Evolutionary conservation across 2,797 vertebrate species (phyloP), one percentile per base, ranked within the genome.

Genomic region (Myiotriccus ornatus): DNA sequence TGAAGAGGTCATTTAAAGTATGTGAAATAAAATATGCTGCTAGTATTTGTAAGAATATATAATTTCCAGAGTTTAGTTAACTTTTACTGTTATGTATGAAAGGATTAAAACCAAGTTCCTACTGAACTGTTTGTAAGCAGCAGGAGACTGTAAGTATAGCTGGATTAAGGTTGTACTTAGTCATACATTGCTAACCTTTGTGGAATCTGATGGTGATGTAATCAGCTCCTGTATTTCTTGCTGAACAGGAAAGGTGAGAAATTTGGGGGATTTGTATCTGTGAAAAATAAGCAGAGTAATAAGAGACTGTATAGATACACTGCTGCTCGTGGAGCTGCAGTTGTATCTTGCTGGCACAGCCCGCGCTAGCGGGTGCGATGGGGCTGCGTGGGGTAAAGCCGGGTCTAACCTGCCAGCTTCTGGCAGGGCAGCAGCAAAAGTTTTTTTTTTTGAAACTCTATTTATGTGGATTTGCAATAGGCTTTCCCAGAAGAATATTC

Each of bases 201-300:
- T 96, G 94, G 93, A 94, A 92, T 97, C 94, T 65, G 76, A 44
- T 74, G 52, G 77, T 96, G 73, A 84, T 90, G 92, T 81, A 92
- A 96, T 75, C 95, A 71, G 22, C 80, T 93, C 97, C 86, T 89
- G 97, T 95, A 78, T 93, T 96, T 96, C 97, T 97, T 92, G 97
- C 88, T 96, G 78, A 97, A 96, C 97, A 94, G 96, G 97, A 98
- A 97, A 95, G 93, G 94, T 96, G 84, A 96, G 97, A 96, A 96
- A 93, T 94, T 79, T 93, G 75, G 88, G 89, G 94, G 80, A 93
- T 95, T 94, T 78, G 90, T 93, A 93, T 94, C 92, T 94, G 92
- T 93, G 95, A 92, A 97, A 95, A 97, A 95, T 92, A 77, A 93
- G 96, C 94, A 78, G 73, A 81, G 70, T 83, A 95, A 52, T 92